phyloP scores from a whole-genome alignment of 2,113 vertebrate genomes.

The Stigmatopora argus region DNA sequence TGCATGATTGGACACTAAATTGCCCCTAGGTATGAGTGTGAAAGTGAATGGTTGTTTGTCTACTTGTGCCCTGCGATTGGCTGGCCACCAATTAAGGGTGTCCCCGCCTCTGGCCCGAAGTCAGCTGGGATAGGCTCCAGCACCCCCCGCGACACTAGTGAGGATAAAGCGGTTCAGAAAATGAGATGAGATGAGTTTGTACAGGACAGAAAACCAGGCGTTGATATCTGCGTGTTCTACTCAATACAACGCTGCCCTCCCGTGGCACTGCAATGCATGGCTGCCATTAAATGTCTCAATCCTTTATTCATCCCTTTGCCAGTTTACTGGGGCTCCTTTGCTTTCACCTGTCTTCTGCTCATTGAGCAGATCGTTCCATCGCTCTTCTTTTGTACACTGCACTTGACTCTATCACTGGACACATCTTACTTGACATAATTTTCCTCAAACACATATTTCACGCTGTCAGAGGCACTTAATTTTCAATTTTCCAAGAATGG shows the following conservation, averaged over 20 bases:
- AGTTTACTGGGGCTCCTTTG: background rate
- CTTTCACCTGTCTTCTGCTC: background rate
- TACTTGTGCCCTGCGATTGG: too few relatives aligned
- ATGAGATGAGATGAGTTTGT: background rate
- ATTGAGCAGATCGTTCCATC: background rate
- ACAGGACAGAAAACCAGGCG: background rate
- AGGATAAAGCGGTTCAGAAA: too few relatives aligned
- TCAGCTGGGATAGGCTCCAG: too few relatives aligned
- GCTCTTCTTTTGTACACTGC: background rate
- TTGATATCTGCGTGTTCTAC: background rate
- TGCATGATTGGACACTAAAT: too few relatives aligned
- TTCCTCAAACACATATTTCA: background rate
- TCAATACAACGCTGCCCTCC: constrained; percentile 53
- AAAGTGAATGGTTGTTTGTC: too few relatives aligned
- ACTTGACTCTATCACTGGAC: background rate
- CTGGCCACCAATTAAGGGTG: too few relatives aligned
- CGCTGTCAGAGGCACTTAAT: background rate
- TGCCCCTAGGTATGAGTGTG: too few relatives aligned
- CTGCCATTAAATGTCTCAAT: constrained; percentile 40
- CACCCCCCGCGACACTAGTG: too few relatives aligned
- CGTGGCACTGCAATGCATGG: constrained; percentile 3
- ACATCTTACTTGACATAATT: constrained; percentile 1
- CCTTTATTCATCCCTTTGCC: background rate
- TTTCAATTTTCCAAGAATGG: background rate
- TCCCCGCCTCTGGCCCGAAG: too few relatives aligned